Percentiles rank a stretch among this genome's conserved stretches.
Evolutionary conservation across 2,888 invertebrate genomes (phyloP).

Genomic region (Heliconius erato): DNA sequence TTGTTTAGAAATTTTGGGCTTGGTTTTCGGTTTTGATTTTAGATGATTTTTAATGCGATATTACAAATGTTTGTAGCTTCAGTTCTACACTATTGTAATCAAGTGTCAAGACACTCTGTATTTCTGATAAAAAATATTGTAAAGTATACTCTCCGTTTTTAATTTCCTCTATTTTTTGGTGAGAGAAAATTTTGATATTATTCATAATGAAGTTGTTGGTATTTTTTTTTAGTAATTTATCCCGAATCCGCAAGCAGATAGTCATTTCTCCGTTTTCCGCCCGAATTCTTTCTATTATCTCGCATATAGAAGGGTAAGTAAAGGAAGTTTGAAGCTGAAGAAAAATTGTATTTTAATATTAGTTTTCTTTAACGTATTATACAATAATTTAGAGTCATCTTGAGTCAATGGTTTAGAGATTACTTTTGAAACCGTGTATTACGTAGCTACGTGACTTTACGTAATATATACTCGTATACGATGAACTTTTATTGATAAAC

Average conservation of each 20-base stretch:
- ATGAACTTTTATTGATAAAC: constrained; percentile 43
- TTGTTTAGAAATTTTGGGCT: constrained; percentile 11
- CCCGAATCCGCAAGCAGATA: too few species aligned
- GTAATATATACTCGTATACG: constrained; percentile 33
- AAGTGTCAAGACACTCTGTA: too few species aligned
- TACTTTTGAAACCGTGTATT: not conserved
- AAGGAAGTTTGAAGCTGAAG: too few species aligned
- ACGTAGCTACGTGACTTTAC: constrained; percentile 28
- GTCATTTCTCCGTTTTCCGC: too few species aligned
- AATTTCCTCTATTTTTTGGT: not conserved
- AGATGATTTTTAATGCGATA: not conserved
- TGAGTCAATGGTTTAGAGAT: constrained; percentile 8
- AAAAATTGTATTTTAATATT: not conserved
- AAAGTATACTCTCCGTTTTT: too few species aligned
- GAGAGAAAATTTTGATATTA: not conserved
- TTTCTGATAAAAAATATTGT: too few species aligned
- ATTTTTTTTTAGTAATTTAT: too few species aligned
- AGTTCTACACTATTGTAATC: not conserved
- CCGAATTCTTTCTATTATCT: too few species aligned
- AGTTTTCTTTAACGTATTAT: not conserved
- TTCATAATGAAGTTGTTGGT: too few species aligned
- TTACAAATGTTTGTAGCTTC: not conserved
- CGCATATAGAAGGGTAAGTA: too few species aligned
- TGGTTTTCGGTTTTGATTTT: not conserved
- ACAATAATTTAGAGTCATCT: not conserved